Conservation (phyloP, 2,888 invertebrate genomes). For the Nysson spinosus region DNA sequence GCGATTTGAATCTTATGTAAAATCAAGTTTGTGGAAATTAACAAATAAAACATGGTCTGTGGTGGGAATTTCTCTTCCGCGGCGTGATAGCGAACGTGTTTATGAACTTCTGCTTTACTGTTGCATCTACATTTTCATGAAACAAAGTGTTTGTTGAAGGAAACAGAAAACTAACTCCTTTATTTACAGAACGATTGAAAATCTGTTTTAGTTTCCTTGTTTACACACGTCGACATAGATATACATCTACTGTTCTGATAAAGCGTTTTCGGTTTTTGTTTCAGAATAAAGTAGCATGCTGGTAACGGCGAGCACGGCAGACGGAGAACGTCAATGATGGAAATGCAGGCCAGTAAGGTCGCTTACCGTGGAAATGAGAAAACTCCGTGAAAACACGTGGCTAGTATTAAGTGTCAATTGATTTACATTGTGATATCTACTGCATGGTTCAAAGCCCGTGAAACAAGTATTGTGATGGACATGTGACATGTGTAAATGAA, state of each 20-base stretch:
- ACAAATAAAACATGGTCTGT: too few relatives aligned
- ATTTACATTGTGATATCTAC: conserved; percentile 26
- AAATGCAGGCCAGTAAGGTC: neutral
- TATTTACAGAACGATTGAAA: conserved; percentile 1
- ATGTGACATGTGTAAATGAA: conserved; percentile 9
- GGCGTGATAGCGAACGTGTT: too few relatives aligned
- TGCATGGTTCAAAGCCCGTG: conserved; percentile 46
- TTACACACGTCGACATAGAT: neutral
- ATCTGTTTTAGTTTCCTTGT: neutral
- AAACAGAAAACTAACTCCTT: too few relatives aligned
- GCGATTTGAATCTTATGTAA: too few relatives aligned
- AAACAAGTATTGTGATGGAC: conserved; percentile 18
- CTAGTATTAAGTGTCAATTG: conserved; percentile 43
- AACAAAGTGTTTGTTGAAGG: too few relatives aligned
- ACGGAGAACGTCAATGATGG: neutral
- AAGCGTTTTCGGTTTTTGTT: conserved; percentile 10
- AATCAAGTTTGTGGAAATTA: too few relatives aligned
- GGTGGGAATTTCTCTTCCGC: too few relatives aligned
- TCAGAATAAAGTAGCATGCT: conserved; percentile 7
- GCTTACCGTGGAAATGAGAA: conserved; percentile 19
- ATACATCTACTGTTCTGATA: neutral
- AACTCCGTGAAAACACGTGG: conserved; percentile 18
- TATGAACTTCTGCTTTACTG: too few relatives aligned
- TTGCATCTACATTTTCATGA: too few relatives aligned
- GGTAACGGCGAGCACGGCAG: neutral